Conservation (phyloP, 2,113 vertebrate species). For the Siphamia tubifer region DNA sequence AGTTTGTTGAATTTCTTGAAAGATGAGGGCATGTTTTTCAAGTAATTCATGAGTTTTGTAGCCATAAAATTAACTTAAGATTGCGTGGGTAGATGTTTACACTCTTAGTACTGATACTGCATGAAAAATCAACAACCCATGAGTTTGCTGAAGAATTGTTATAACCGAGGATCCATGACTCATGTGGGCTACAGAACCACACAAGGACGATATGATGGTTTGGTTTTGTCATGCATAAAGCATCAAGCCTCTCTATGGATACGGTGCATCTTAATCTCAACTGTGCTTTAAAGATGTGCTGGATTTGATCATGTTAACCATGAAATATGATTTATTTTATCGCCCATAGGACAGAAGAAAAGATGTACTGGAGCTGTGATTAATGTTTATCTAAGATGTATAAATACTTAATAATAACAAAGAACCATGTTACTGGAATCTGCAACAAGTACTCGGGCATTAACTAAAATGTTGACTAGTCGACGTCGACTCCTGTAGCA, state of each 20-base stretch:
- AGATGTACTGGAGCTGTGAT: not conserved
- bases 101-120: too few species aligned
- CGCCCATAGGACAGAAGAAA: not conserved
- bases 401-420: slow-evolving; percentile 2
- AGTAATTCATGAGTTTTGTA: too few species aligned
- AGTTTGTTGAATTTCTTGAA: too few species aligned
- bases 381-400: not conserved
- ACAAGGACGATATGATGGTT: not conserved
- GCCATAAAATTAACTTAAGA: too few species aligned
- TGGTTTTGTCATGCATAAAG: slow-evolving; percentile 23
- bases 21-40: too few species aligned
- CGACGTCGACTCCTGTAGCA: too few species aligned
- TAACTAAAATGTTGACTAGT: too few species aligned
- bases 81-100: too few species aligned
- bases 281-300: not conserved
- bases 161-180: not conserved
- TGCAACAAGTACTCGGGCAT: too few species aligned
- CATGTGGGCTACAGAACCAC: not conserved
- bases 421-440: not conserved
- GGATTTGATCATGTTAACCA: not conserved
- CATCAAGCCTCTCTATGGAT: not conserved
- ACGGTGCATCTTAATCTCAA: not conserved
- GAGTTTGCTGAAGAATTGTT: not conserved
- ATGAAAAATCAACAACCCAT: not conserved
- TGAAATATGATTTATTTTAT: not conserved